Conservation (phyloP, 2,797 vertebrate species). For the Eremophila alpestris region DNA sequence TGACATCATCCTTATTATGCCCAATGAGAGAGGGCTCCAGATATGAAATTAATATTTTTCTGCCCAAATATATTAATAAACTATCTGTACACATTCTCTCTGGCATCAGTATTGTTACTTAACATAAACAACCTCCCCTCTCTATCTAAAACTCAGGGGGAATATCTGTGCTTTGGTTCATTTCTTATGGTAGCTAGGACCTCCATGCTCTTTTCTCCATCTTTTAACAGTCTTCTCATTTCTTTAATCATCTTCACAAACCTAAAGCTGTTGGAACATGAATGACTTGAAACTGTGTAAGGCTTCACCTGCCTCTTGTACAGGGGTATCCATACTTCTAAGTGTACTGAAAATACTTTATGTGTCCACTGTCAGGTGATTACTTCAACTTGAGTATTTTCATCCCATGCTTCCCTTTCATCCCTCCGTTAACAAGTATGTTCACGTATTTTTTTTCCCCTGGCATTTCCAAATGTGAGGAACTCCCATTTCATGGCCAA, state of each 20-base stretch:
- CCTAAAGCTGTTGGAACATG: accelerated
- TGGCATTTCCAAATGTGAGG: background rate
- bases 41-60: background rate
- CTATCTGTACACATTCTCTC: too few relatives aligned
- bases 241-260: background rate
- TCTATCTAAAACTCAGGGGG: background rate
- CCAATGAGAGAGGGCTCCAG: background rate
- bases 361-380: background rate
- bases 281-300: background rate
- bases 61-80: background rate
- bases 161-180: background rate
- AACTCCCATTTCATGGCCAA: background rate
- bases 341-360: background rate
- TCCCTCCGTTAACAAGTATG: background rate
- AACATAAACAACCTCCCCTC: background rate
- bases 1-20: background rate
- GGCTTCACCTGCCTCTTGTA: background rate
- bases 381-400: background rate
- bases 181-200: background rate
- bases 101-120: background rate
- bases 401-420: background rate
- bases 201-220: background rate
- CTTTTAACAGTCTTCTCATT: background rate
- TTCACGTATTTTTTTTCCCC: background rate
- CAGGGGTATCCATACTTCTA: background rate